Evolutionary conservation across 2,888 invertebrate species (phyloP).

Genomic region (Microdon myrmicae): DNA sequence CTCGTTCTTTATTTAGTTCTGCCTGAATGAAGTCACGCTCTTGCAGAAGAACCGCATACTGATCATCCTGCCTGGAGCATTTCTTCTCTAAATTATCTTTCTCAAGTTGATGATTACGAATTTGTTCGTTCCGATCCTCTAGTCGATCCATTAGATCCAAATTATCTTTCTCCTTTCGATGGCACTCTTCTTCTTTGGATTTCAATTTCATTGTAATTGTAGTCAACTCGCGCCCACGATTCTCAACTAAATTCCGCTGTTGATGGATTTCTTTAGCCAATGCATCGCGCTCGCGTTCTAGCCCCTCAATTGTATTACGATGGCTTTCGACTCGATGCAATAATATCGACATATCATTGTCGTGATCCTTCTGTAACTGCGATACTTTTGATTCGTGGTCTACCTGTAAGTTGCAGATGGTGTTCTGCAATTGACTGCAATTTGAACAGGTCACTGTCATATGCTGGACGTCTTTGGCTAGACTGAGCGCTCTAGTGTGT

Average conservation of each 20-base stretch:
- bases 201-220: conserved; percentile 55
- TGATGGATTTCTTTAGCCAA: conserved; percentile 60
- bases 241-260: conserved; percentile 62
- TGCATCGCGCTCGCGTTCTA: conserved; percentile 56
- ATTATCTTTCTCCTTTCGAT: conserved; percentile 56
- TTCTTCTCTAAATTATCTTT: conserved; percentile 58
- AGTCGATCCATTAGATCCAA: conserved; percentile 56
- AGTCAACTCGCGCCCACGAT: conserved; percentile 60
- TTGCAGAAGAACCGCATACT: conserved; percentile 62
- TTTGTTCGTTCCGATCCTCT: conserved; percentile 55
- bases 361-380: conserved; percentile 65
- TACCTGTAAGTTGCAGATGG: conserved; percentile 63
- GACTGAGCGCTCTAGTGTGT: conserved; percentile 69
- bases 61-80: conserved; percentile 63
- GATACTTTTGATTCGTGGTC: conserved; percentile 66
- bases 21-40: conserved; percentile 68
- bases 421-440: conserved; percentile 67
- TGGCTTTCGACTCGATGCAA: conserved; percentile 60
- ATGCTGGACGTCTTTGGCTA: conserved; percentile 62
- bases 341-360: conserved; percentile 56
- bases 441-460: conserved; percentile 66
- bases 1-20: conserved; percentile 73
- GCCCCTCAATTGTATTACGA: conserved; percentile 54
- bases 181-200: conserved; percentile 59
- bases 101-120: conserved; percentile 55